A percentile compares a stretch with the other conserved stretches of the same genome.
Evolutionary conservation across 2,797 vertebrate species (phyloP).

Genomic region (Delichon dasypus): DNA sequence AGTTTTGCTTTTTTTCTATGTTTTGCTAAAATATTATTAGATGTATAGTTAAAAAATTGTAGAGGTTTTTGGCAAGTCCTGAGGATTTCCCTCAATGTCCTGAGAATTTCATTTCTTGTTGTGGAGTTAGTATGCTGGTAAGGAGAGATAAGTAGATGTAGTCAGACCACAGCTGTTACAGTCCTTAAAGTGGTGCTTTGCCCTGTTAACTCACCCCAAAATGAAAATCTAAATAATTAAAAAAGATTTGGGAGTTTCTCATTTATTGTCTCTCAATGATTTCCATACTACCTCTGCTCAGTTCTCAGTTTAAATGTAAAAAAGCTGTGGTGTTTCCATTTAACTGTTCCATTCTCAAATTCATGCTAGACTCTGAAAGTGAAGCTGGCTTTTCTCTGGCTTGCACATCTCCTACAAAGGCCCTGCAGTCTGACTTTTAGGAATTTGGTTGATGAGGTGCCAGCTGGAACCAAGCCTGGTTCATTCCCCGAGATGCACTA

Average conservation of each 20-base stretch:
- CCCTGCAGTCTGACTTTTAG: neutral
- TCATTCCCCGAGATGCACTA: neutral
- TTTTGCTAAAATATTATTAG: neutral
- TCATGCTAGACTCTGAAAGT: neutral
- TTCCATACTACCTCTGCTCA: neutral
- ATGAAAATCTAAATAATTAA: neutral
- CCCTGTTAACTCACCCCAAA: neutral
- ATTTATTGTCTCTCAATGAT: neutral
- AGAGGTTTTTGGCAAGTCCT: neutral
- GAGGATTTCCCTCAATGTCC: neutral
- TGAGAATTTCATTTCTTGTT: neutral
- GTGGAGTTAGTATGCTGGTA: neutral
- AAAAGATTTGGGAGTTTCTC: neutral
- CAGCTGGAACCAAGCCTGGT: constrained; percentile 17
- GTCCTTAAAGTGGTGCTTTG: neutral
- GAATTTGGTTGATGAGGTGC: constrained; percentile 27
- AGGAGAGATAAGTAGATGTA: neutral
- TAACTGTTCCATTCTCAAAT: neutral
- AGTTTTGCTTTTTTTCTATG: neutral
- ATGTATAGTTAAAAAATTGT: neutral
- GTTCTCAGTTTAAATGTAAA: neutral
- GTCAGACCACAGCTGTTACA: neutral
- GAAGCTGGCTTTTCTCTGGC: constrained; percentile 22
- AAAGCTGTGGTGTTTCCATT: neutral
- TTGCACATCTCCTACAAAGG: neutral